A percentile compares a stretch with the other conserved stretches of the same genome.
These are phyloP conservation scores for Popillia japonica DNA, from an alignment of 1,140 invertebrate genomes.

Conservation along the genomic window DNA sequence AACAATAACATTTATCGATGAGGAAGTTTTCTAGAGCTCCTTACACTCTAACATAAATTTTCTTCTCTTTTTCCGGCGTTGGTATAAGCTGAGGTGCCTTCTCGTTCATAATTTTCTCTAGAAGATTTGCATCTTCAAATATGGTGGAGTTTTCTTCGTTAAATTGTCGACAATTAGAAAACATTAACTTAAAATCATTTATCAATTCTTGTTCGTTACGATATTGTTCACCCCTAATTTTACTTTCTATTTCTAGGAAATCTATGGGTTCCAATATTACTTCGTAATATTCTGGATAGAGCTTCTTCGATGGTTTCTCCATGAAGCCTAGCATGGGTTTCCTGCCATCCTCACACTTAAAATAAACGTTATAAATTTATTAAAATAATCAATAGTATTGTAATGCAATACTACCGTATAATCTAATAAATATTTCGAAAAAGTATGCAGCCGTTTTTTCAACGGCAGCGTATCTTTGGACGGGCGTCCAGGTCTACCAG, in stretches of 20 bases:
- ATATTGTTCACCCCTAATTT: constrained; percentile 81
- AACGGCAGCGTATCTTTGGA: constrained; percentile 71
- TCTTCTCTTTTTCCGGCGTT: constrained; percentile 54
- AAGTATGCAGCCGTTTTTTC: constrained; percentile 76
- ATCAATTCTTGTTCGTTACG: constrained; percentile 69
- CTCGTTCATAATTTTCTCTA: constrained; percentile 86
- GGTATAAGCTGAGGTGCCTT: constrained; percentile 74
- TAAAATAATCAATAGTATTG: neutral
- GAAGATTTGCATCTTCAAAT: constrained; percentile 90
- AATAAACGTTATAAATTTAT: constrained; percentile 25
- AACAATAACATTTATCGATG: neutral
- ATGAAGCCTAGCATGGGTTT: constrained; percentile 92
- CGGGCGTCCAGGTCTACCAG: constrained; percentile 56
- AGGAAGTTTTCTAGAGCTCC: constrained; percentile 26
- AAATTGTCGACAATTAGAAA: constrained; percentile 93
- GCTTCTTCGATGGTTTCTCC: constrained; percentile 94
- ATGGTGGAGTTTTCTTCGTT: constrained; percentile 96
- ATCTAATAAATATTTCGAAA: constrained; percentile 81
- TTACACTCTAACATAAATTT: constrained; percentile 54
- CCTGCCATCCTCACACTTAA: constrained; percentile 79
- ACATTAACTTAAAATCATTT: constrained; percentile 83
- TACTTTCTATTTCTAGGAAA: constrained; percentile 91
- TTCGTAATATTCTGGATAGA: constrained; percentile 96
- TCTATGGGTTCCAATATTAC: constrained; percentile 94
- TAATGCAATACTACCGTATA: constrained; percentile 66